Evolutionary conservation across 2,888 invertebrate genomes (phyloP).

Genomic region (Ariolimax columbianus): DNA sequence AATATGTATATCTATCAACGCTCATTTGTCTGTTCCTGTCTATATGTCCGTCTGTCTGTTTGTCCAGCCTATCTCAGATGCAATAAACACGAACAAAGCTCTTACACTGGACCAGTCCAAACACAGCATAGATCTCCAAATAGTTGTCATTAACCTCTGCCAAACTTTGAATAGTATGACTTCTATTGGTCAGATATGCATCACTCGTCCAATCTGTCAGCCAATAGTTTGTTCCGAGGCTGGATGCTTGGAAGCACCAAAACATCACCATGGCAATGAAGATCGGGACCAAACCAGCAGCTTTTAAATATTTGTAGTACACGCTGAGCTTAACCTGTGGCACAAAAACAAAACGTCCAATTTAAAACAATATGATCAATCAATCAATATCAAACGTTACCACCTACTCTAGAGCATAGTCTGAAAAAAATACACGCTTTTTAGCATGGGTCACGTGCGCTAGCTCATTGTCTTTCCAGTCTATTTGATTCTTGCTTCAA

Average conservation of each 20-base stretch:
- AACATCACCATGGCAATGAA: slow-evolving; percentile 36
- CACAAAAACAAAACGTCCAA: background rate
- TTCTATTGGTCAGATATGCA: slow-evolving; percentile 57
- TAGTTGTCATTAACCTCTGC: slow-evolving; percentile 38
- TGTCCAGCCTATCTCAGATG: background rate
- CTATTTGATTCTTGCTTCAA: too few species aligned
- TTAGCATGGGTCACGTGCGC: too few species aligned
- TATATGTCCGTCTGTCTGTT: too few species aligned
- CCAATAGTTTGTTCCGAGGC: slow-evolving; percentile 75
- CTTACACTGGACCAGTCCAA: slow-evolving; percentile 49
- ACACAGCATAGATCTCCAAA: slow-evolving; percentile 41
- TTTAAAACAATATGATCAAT: background rate
- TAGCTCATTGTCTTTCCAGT: too few species aligned
- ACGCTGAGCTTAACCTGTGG: slow-evolving; percentile 44
- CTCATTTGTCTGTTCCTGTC: too few species aligned
- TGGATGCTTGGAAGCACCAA: slow-evolving; percentile 65
- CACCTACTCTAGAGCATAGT: too few species aligned
- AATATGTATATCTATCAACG: too few species aligned
- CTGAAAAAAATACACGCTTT: too few species aligned
- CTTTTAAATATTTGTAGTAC: slow-evolving; percentile 50
- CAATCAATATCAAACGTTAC: too few species aligned
- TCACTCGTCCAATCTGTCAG: slow-evolving; percentile 77
- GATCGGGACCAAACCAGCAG: slow-evolving; percentile 47
- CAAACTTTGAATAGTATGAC: slow-evolving; percentile 9
- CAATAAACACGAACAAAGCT: background rate